A percentile compares a stretch with the other conserved stretches of the same genome.
phyloP scores from a whole-genome alignment of 2,888 invertebrate genomes.

The Drosophila prostipennis region DNA sequence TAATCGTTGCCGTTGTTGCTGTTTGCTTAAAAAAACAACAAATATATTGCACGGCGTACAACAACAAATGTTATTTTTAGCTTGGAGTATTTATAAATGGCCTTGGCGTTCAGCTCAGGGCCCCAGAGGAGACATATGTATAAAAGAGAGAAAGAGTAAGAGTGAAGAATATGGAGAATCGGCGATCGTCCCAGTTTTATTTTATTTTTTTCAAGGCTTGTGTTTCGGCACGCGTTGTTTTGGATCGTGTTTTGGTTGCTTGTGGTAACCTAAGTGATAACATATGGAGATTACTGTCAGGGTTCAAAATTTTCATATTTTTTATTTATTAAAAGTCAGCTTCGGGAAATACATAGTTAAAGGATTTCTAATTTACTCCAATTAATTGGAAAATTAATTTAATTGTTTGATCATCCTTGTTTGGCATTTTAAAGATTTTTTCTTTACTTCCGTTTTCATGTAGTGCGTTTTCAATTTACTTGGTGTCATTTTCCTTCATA shows the following conservation, averaged over 20 bases:
- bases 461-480: background rate
- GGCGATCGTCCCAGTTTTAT: constrained; percentile 7
- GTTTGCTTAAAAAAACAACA: constrained; percentile 7
- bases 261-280: background rate
- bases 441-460: background rate
- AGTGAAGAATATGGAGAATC: constrained; percentile 1
- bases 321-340: no score
- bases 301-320: no score
- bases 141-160: background rate
- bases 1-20: constrained; percentile 46
- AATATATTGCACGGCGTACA: constrained; percentile 17
- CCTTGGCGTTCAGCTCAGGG: constrained; percentile 63
- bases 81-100: constrained; percentile 78
- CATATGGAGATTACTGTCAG: background rate
- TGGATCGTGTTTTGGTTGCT: background rate
- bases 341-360: no score
- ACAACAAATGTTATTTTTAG: constrained; percentile 74
- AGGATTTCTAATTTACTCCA: no score
- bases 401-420: no score
- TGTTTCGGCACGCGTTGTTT: background rate
- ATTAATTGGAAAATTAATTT: no score
- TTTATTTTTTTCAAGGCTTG: background rate
- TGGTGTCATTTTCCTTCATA: constrained; percentile 3
- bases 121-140: constrained; percentile 4
- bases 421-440: background rate